Conservation (phyloP, 2,113 vertebrate species). For the Phalacrocorax aristotelis region DNA sequence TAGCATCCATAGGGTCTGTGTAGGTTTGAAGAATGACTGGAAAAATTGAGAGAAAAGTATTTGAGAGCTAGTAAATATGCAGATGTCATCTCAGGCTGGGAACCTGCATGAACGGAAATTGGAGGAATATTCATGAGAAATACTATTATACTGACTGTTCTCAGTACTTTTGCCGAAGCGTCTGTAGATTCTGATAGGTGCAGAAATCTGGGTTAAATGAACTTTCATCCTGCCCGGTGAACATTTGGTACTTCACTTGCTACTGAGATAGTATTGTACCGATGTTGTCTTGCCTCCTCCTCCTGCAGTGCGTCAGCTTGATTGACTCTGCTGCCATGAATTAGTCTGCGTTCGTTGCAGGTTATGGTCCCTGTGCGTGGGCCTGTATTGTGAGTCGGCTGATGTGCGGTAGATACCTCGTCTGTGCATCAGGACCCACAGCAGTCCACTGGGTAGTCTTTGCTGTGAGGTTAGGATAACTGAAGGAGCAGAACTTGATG, state of each 20-base stretch:
- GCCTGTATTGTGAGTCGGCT: rapidly evolving
- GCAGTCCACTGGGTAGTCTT: not conserved
- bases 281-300: not conserved
- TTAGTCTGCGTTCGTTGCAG: not conserved
- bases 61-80: not conserved
- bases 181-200: not conserved
- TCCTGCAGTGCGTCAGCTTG: not conserved
- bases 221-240: not conserved
- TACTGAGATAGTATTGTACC: not conserved
- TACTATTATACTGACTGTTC: not conserved
- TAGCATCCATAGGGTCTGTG: not conserved
- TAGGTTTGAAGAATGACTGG: not conserved
- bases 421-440: not conserved
- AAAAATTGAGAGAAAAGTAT: not conserved
- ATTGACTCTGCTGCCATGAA: not conserved
- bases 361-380: not conserved
- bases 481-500: not conserved
- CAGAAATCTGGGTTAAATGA: not conserved
- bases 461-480: not conserved
- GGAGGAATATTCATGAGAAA: not conserved
- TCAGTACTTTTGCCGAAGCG: not conserved
- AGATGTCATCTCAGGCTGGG: not conserved
- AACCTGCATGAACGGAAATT: not conserved
- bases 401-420: rapidly evolving
- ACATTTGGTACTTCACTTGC: not conserved